Conservation (phyloP, 2,797 vertebrate genomes). For the Enteromius fasciolatus region DNA sequence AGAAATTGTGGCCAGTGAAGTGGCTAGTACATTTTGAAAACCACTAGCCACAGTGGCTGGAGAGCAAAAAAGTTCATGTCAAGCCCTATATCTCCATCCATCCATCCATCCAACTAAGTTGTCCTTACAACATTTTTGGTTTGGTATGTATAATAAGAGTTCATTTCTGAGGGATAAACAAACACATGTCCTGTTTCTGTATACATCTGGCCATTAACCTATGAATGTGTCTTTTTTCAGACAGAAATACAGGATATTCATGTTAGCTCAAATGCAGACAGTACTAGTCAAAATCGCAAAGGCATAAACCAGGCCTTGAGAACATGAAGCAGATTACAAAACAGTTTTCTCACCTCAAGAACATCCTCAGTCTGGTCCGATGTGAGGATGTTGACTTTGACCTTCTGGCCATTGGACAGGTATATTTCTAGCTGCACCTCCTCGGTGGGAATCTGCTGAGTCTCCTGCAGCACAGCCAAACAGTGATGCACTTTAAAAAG, state of each 20-base stretch:
- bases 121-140: neutral
- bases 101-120: too few species aligned
- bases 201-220: neutral
- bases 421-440: conserved; percentile 92
- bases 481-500: neutral
- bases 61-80: too few species aligned
- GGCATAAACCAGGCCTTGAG: neutral
- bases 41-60: too few species aligned
- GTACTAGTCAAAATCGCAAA: neutral
- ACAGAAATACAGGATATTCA: neutral
- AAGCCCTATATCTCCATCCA: too few species aligned
- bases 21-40: too few species aligned
- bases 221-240: neutral
- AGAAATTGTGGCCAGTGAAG: too few species aligned
- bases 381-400: conserved; percentile 89
- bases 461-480: conserved; percentile 82
- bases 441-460: conserved; percentile 96
- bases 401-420: conserved; percentile 93
- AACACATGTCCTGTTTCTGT: neutral
- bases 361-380: conserved; percentile 98
- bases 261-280: neutral
- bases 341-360: conserved; percentile 83
- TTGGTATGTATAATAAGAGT: neutral
- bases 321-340: neutral
- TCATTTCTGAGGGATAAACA: neutral